These are phyloP conservation scores for Vanacampus margaritifer DNA, from an alignment of 2,113 vertebrate genomes.

Conservation along the genomic window DNA sequence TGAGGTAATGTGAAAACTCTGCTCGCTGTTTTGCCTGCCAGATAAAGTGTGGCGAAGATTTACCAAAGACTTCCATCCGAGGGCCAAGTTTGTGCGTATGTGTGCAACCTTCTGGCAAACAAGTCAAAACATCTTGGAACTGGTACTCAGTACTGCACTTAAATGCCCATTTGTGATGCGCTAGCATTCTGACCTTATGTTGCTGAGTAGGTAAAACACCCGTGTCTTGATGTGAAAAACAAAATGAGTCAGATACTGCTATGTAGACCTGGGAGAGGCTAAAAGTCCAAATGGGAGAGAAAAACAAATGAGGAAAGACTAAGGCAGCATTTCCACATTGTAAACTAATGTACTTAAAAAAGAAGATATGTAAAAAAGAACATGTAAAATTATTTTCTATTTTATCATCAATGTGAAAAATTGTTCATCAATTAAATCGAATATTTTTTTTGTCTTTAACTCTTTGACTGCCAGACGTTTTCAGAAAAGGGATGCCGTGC, in stretches of 20 bases:
- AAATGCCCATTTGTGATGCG: background rate
- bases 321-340: background rate
- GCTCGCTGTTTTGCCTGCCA: slow-evolving; percentile 23
- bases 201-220: slow-evolving; percentile 1
- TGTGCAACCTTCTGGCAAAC: slow-evolving; percentile 4
- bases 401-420: no score
- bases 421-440: no score
- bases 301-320: background rate
- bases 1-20: slow-evolving; percentile 40
- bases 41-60: slow-evolving; percentile 18
- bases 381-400: background rate
- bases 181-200: background rate
- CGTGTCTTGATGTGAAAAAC: background rate
- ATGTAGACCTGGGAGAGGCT: background rate
- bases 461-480: no score
- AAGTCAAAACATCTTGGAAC: slow-evolving; percentile 5
- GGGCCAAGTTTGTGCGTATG: slow-evolving; percentile 2
- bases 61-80: background rate
- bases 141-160: background rate
- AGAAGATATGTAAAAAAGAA: background rate
- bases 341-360: background rate
- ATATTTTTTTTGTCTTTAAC: no score
- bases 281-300: background rate
- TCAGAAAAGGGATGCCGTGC: no score
- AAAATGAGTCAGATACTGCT: background rate